Evolutionary conservation across 2,888 invertebrate species (phyloP).

Genomic region (Philopedon plagiatum): DNA sequence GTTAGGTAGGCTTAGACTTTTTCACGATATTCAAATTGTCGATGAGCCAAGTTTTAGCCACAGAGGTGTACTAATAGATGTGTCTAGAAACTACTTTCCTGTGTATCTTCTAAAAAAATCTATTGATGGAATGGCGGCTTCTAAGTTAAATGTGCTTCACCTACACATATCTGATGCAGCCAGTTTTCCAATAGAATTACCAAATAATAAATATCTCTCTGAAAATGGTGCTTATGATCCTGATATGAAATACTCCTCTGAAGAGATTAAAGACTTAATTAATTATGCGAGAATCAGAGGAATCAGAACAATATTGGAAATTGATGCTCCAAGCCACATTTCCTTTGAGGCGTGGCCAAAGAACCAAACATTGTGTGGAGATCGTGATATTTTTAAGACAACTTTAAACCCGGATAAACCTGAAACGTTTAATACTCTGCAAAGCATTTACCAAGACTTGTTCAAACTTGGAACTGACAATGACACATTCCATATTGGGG

Average conservation of each 20-base stretch:
- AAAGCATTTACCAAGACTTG: conserved; percentile 82
- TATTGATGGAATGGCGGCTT: conserved; percentile 88
- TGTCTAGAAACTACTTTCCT: conserved; percentile 89
- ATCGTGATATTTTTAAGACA: conserved; percentile 79
- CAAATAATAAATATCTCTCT: conserved; percentile 80
- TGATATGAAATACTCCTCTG: conserved; percentile 75
- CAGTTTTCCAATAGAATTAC: conserved; percentile 88
- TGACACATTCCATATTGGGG: conserved; percentile 86
- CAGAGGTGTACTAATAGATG: conserved; percentile 90
- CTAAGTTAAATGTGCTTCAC: conserved; percentile 91
- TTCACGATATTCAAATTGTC: conserved; percentile 75
- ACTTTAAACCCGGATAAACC: conserved; percentile 85
- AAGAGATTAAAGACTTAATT: conserved; percentile 79
- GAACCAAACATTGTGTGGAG: conserved; percentile 80
- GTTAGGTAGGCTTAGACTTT: conserved; percentile 72
- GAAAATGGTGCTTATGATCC: conserved; percentile 88
- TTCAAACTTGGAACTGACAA: conserved; percentile 79
- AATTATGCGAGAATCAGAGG: conserved; percentile 84
- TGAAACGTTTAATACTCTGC: conserved; percentile 77
- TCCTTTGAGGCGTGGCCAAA: conserved; percentile 84
- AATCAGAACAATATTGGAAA: conserved; percentile 87
- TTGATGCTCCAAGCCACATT: conserved; percentile 90
- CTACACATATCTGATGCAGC: conserved; percentile 92
- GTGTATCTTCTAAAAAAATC: conserved; percentile 78
- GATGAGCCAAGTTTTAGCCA: conserved; percentile 85